Evolutionary conservation across 2,113 vertebrate genomes (phyloP).

Genomic region (Hydrolagus affinis): DNA sequence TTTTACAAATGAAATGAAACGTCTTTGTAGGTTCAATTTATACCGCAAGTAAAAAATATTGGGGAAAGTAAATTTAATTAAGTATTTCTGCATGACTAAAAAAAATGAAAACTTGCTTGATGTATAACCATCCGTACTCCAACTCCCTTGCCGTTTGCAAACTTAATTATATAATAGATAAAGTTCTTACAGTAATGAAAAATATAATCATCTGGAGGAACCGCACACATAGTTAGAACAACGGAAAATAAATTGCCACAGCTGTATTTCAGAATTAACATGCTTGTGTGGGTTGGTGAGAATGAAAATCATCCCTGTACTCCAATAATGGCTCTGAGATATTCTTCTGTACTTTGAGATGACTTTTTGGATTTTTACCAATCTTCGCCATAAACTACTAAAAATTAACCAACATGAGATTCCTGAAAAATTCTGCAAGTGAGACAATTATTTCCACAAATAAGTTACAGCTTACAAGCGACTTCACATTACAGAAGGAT

Average conservation of each 20-base stretch:
- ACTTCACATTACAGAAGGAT: no score
- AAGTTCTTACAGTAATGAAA: conserved; percentile 15
- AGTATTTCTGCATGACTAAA: not conserved
- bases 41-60: not conserved
- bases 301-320: not conserved
- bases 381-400: not conserved
- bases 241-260: conserved; percentile 13
- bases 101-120: not conserved
- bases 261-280: conserved; percentile 12
- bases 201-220: not conserved
- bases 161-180: conserved; percentile 21
- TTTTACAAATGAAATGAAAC: not conserved
- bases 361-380: not conserved
- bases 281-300: not conserved
- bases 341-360: not conserved
- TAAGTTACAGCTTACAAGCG: not conserved
- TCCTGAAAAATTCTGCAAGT: not conserved
- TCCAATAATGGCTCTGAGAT: not conserved
- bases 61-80: conserved; percentile 7
- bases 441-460: not conserved
- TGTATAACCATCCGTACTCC: not conserved
- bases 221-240: not conserved
- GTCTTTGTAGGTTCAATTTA: not conserved
- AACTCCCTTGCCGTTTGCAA: not conserved
- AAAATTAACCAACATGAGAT: not conserved